Evolutionary conservation across 2,797 vertebrate genomes (phyloP), one percentile per base, ranked within the genome.

Genomic region (Enteromius treurensis): DNA sequence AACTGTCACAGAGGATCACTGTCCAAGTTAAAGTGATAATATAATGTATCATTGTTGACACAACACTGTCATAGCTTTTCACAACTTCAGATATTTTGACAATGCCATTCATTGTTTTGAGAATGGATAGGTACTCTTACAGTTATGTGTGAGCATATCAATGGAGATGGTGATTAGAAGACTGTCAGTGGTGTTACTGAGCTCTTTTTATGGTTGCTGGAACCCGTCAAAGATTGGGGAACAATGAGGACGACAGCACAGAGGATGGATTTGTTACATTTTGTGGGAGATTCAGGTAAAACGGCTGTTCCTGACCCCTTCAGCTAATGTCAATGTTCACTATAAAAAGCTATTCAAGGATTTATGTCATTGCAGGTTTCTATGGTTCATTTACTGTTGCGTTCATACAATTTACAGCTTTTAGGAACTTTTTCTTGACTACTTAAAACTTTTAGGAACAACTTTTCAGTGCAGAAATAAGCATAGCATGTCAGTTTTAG

Each of bases 1-100:
- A 78, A 45, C 82, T 77, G 81, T 78, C 75, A 78, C 17, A 62
- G 47, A 70, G 29, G 65, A 78, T 51, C 51, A 34, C 51, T 78
- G 82, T 78, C 75, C 74, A 78, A 49, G 75, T 83, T 78, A 62
- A 77, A 71, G 75, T 78, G 82, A 71, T 69, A 70, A 78, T 23
- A 21, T 70, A 62, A 71, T 37, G 42, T 45, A 71, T 37, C 74
- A 34, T 58, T 69, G 73, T 82, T 58, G 64, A 77, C 69, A 32
- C 64, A 82, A 76, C 37, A 69, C 45, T 47, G 81, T 77, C 81
- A 77, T 69, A n/a, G 37, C 70, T 65, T 29, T 58, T 77, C 64
- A 82, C 81, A 69, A 26, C 75, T 80, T 62, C 47, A 76, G 34
- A 74, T 76, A 69, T 84, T 75, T 64, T 79, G 49, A 75, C 70